Evolutionary conservation across 2,888 invertebrate species (phyloP), one percentile per base, ranked within the genome.

Genomic region (Zootermopsis nevadensis): DNA sequence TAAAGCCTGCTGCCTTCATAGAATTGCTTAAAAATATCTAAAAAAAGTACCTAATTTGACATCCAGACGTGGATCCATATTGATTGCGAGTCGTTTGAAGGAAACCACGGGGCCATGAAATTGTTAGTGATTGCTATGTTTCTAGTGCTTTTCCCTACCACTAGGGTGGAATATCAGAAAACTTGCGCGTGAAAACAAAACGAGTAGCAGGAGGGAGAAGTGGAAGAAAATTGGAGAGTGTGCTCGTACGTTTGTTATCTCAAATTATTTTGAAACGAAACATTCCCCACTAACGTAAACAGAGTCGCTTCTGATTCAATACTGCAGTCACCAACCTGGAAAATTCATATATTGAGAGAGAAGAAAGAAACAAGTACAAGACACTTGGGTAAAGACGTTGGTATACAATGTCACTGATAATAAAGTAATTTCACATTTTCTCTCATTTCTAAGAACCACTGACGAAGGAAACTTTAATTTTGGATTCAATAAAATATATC

Each of bases 91-190:
- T 55, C 53, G 22, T 53, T 30, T 53, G 77, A 48, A 77, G 55
- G 55, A 77, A 77, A 31, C 55, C 77, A 77, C 31, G 31, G 12
- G 55, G 77, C 77, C 77, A 55, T 77, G 77, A 77, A 77, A 77
- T 55, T 77, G 53, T 53, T 33, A 33, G 48, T 55, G 53, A 53
- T 33, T 77, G 77, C 31, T 77, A 55, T 77, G 55, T 77, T 77
- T 55, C 55, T 0, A 19, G 33, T 31, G 69, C 19, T 24, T 7
- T 30, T 33, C 27, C 31, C 69, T 33, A 19, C 33, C 33, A 8
- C 33, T 19, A 22, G 33, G 15, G 33, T 33, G 33, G 69, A 69
- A 69, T 69, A 30, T 69, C 33, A 69, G 69, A 69, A 12, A 31
- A 69, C 69, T 69, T 69, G 33, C 10, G 69, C 6, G 33, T 66